phyloP scores from a whole-genome alignment of 2,797 vertebrate genomes.

The Ctenosaura bakeri region DNA sequence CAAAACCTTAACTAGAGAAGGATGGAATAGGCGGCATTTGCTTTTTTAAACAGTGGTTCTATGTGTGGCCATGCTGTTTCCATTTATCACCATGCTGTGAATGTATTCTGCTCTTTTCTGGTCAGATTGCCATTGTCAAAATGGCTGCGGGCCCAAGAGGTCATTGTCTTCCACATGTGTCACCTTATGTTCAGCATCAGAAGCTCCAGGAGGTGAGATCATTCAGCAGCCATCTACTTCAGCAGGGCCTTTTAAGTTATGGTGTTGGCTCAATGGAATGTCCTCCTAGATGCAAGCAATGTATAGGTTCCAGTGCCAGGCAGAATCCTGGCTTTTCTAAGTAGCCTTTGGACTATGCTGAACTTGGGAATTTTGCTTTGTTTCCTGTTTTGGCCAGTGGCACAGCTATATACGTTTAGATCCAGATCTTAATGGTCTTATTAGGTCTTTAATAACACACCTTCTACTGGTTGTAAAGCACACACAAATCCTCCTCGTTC shows the following conservation, averaged over 20 bases:
- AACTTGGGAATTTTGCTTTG: neutral
- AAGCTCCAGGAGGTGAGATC: neutral
- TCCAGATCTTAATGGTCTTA: neutral
- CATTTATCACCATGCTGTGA: too few relatives aligned
- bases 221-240: neutral
- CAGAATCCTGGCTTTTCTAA: neutral
- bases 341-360: neutral
- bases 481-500: neutral
- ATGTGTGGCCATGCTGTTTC: neutral
- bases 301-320: neutral
- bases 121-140: neutral
- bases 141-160: neutral
- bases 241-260: neutral
- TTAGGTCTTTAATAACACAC: neutral
- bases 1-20: neutral
- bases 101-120: neutral
- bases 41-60: neutral
- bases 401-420: neutral
- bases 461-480: too few relatives aligned
- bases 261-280: neutral
- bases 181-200: neutral
- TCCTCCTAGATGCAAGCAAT: neutral
- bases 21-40: neutral
- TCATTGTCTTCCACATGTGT: neutral
- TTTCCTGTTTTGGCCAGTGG: neutral